Evolutionary conservation across 1,140 invertebrate species (phyloP).

Genomic region (Steinernema khuongi): DNA sequence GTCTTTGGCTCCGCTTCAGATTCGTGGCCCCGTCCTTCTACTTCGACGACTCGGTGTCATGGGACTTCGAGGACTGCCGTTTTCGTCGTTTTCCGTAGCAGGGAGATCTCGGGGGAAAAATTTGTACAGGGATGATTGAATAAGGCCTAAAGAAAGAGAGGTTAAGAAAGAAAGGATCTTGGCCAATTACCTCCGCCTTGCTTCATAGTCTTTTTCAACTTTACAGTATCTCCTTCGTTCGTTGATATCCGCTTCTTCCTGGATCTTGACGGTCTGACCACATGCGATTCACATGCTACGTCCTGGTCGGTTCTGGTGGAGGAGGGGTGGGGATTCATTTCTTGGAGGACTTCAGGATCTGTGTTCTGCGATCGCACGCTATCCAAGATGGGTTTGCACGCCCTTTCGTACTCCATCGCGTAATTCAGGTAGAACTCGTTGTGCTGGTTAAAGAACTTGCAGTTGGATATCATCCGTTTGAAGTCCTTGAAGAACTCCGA

Average conservation of each 20-base stretch:
- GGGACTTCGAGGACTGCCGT: neutral
- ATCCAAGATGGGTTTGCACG: neutral
- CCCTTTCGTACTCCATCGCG: neutral
- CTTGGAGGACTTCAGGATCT: neutral
- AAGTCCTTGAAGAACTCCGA: neutral
- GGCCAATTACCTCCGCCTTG: neutral
- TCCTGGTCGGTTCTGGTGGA: neutral
- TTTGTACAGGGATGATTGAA: neutral
- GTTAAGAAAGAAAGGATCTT: neutral
- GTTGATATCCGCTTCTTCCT: too few species aligned
- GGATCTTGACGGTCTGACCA: too few species aligned
- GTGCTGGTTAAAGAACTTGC: constrained; percentile 7
- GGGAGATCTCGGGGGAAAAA: neutral
- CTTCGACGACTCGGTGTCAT: neutral
- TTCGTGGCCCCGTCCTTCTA: neutral
- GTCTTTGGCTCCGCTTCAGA: neutral
- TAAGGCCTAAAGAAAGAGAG: neutral
- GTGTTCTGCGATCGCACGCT: neutral
- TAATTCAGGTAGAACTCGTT: constrained; percentile 6
- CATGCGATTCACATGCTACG: too few species aligned
- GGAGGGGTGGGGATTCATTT: neutral
- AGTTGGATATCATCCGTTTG: neutral
- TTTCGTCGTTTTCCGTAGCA: constrained; percentile 28
- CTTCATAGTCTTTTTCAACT: neutral
- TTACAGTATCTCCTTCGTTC: too few species aligned